Evolutionary conservation across 2,888 invertebrate species (phyloP).

Genomic region (Drosophila peninsularis): DNA sequence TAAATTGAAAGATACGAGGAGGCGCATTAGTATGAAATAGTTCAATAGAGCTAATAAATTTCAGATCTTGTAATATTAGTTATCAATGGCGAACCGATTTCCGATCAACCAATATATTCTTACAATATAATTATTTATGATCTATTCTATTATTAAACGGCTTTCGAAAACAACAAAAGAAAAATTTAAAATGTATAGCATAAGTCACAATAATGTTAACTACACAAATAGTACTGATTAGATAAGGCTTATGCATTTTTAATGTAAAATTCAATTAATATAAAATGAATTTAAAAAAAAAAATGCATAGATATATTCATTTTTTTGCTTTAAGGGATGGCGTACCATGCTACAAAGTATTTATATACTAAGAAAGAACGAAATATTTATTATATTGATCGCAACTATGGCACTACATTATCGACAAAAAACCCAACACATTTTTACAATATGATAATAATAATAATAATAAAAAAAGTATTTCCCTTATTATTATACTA

Average conservation of each 20-base stretch:
- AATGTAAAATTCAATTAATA: conserved; percentile 51
- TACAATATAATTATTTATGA: neutral
- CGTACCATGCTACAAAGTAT: conserved; percentile 25
- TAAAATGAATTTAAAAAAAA: neutral
- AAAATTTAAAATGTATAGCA: conserved; percentile 16
- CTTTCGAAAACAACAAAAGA: conserved; percentile 15
- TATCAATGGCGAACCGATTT: neutral
- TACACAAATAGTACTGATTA: conserved; percentile 74
- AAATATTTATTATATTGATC: conserved; percentile 22
- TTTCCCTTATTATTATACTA: conserved; percentile 29
- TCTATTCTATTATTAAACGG: conserved; percentile 19
- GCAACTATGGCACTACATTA: conserved; percentile 36
- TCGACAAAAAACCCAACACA: conserved; percentile 21
- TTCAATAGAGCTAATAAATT: conserved; percentile 1
- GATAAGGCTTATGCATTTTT: conserved; percentile 72
- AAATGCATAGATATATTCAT: conserved; percentile 18
- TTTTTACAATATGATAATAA: conserved; percentile 31
- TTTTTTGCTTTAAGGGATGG: conserved; percentile 33
- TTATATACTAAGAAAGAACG: conserved; percentile 16
- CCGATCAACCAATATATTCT: neutral
- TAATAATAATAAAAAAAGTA: conserved; percentile 25
- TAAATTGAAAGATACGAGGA: neutral
- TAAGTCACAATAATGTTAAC: conserved; percentile 34
- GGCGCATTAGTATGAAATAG: conserved; percentile 5
- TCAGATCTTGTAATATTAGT: conserved; percentile 7